Evolutionary conservation across 2,797 vertebrate species (phyloP).

Genomic region (Trachurus trachurus): DNA sequence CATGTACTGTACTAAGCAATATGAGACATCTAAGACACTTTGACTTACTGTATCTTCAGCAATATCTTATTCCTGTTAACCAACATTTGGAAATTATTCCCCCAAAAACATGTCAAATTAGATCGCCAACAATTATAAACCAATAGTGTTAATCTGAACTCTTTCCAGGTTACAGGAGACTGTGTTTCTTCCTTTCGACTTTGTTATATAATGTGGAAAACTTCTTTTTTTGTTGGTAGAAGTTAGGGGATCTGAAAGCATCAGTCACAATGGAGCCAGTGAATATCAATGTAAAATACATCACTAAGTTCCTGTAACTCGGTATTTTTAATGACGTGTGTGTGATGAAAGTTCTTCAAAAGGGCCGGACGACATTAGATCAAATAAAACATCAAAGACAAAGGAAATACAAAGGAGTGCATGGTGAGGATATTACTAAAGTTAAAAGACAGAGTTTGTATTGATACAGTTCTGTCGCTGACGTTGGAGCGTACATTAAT

Average conservation of each 20-base stretch:
- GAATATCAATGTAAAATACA: not conserved
- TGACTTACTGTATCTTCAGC: not conserved
- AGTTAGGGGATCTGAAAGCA: not conserved
- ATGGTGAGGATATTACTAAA: not conserved
- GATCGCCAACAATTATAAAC: not conserved
- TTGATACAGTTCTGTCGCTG: constrained; percentile 11
- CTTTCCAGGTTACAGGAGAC: not conserved
- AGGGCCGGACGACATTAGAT: not conserved
- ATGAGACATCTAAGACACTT: too few relatives aligned
- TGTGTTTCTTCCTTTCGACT: too few relatives aligned
- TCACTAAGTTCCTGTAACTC: not conserved
- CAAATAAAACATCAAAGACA: not conserved
- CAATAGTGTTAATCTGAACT: not conserved
- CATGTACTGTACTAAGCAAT: too few relatives aligned
- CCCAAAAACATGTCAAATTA: not conserved
- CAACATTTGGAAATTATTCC: not conserved
- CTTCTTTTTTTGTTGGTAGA: not conserved
- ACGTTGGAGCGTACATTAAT: not conserved
- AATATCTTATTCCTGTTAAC: not conserved
- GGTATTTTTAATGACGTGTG: not conserved
- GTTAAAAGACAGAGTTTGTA: not conserved
- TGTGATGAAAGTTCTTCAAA: not conserved
- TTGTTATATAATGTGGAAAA: not conserved
- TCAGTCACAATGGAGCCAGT: not conserved
- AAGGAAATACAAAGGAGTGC: not conserved